Evolutionary conservation across 2,113 vertebrate genomes (phyloP), one percentile per base, ranked within the genome.

Genomic region (Tragelaphus imberbis): DNA sequence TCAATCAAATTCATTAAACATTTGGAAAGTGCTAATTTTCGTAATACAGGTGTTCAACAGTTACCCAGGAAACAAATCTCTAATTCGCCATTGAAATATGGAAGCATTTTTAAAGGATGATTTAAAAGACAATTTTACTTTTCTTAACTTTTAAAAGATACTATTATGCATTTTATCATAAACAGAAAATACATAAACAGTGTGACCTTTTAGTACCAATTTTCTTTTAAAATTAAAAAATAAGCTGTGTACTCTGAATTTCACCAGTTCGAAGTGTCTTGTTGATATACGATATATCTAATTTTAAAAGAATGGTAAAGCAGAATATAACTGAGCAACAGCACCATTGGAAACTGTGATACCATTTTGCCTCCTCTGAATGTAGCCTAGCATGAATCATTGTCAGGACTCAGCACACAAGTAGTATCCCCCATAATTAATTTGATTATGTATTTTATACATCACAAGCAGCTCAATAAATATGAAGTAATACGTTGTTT

Each of bases 141-240:
- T 68, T n/a, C 33, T 91, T 77, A 40, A 51, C 77, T 93, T 86
- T 87, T 17, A 80, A 87, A 87, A 88, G 51, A 91, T 93, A 95
- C 15, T 80, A 15, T 40, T 36, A 5, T 33, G n/a, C 49, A 14
- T 84, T 93, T 90, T 95, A 85, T 71, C 25, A 61, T 2, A 94
- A 40, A 44, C 10, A 53, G 49, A 90, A 96, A 85, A 85, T 61
- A 61, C 9, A 85, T 49, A 58, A 86, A 90, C 17, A 80, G 77
- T 71, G 11, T n/a, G 11, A 40, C 4, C 84, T 6, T 27, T 80
- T 89, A 71, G 55, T 49, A 71, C 36, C 12, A 85, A 75, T 91
- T 97, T 93, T 81, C 21, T 77, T 94, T 93, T 82, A 91, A 95
- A 94, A 71, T 33, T 33, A 93, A 88, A 65, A 95, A 95, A 61